Evolutionary conservation across 2,888 invertebrate species (phyloP), one percentile per base, ranked within the genome.

Genomic region (Orthosia incerta): DNA sequence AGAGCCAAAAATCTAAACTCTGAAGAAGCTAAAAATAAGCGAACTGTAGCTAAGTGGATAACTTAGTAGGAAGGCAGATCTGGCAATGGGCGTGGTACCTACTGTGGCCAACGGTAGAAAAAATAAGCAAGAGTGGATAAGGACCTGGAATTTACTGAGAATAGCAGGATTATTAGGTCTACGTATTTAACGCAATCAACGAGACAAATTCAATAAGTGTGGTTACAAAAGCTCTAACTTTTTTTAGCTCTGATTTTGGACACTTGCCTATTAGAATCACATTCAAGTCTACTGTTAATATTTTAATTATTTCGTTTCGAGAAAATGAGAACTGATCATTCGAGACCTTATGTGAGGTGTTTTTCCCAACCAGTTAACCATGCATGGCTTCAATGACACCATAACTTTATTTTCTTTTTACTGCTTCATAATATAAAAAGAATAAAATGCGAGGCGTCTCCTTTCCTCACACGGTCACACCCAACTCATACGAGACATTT

Each of bases 11-110:
- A 62, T 82, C 13, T 55, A 50, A 76, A 62, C 50, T 59, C 50
- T 26, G 53, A 60, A 31, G 53, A 75, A 55, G 78, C 82, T 82
- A 78, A 78, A 67, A 76, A 50, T 31, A 20, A 81, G 77, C 46
- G 53, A 68, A 78, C 31, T 26, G 18, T 3, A 45, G 31, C 67
- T 63, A 82, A 78, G n/a, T 76, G 46, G 62, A 62, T 80, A 74
- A 74, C 59, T 74, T 64, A 61, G 55, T 74, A 18, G 15, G 13
- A 23, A 57, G 9, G n/a, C 31, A n/a, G 57, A 76, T 18, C 57
- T 67, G 53, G 45, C 60, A 64, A n/a, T 59, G 39, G 18, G 26
- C 11, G 26, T 60, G 26, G 62, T 23, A 23, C n/a, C n/a, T n/a
- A n/a, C 12, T 51, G 18, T 45, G 26, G n/a, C 31, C 4, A 60